Evolutionary conservation across 2,113 vertebrate genomes (phyloP).

Genomic region (Halichoeres trimaculatus): DNA sequence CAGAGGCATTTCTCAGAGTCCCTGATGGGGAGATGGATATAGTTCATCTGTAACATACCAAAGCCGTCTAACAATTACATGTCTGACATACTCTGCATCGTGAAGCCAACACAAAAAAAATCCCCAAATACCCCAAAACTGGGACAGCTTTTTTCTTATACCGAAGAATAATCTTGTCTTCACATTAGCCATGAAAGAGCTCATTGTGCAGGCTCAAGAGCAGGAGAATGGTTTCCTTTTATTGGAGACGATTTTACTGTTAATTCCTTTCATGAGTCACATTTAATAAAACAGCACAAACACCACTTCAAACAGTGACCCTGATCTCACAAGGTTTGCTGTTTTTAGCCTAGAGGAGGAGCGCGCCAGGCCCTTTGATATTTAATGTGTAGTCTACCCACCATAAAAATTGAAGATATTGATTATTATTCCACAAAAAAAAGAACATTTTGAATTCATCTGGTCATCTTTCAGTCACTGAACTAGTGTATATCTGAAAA

Average conservation of each 20-base stretch:
- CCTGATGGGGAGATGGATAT: slow-evolving; percentile 67
- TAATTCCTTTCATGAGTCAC: slow-evolving; percentile 68
- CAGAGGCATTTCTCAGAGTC: slow-evolving; percentile 75
- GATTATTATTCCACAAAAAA: too few species aligned
- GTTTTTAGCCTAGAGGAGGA: background rate
- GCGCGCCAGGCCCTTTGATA: too few species aligned
- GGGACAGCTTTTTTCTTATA: slow-evolving; percentile 16
- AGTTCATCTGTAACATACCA: slow-evolving; percentile 59
- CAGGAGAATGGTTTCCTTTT: slow-evolving; percentile 30
- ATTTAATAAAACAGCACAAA: slow-evolving; percentile 23
- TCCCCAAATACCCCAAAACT: slow-evolving; percentile 18
- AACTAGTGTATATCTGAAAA: too few species aligned
- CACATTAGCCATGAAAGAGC: slow-evolving; percentile 20
- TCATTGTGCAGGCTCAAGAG: background rate
- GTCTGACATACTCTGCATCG: slow-evolving; percentile 26
- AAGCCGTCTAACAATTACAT: slow-evolving; percentile 64
- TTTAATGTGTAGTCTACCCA: too few species aligned
- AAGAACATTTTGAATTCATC: too few species aligned
- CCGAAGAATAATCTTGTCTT: slow-evolving; percentile 17
- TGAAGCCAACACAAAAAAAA: slow-evolving; percentile 6
- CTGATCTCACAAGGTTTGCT: background rate
- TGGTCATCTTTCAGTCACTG: too few species aligned
- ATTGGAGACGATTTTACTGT: slow-evolving; percentile 60
- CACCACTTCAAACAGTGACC: slow-evolving; percentile 31
- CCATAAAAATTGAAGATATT: too few species aligned